These are phyloP conservation scores for Megalops atlanticus DNA, from an alignment of 2,113 vertebrate genomes.

Conservation along the genomic window DNA sequence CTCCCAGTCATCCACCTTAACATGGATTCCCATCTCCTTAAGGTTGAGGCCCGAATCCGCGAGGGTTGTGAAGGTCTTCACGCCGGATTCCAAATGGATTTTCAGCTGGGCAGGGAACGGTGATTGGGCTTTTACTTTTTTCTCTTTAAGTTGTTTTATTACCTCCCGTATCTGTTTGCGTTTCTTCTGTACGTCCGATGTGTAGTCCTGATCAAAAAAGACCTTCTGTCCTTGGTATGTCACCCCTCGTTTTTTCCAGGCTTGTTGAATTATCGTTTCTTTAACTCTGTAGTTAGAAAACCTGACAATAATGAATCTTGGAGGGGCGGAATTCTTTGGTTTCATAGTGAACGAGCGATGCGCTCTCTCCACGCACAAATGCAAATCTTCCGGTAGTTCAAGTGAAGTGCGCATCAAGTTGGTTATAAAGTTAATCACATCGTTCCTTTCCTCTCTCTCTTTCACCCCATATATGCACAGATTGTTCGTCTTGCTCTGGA, in stretches of 20 bases:
- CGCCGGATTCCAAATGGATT: slow-evolving; percentile 6
- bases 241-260: slow-evolving; percentile 21
- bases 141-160: slow-evolving; percentile 31
- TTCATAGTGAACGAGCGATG: too few relatives aligned
- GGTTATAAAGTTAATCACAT: too few relatives aligned
- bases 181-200: slow-evolving; percentile 20
- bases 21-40: slow-evolving; percentile 12
- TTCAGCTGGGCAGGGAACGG: slow-evolving; percentile 30
- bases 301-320: slow-evolving; percentile 1
- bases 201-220: slow-evolving; percentile 34
- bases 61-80: not conserved
- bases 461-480: too few relatives aligned
- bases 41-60: not conserved
- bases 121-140: slow-evolving; percentile 24
- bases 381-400: too few relatives aligned
- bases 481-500: too few relatives aligned
- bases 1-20: not conserved
- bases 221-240: slow-evolving; percentile 4
- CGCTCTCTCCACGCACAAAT: too few relatives aligned
- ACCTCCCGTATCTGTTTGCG: slow-evolving; percentile 25
- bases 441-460: too few relatives aligned
- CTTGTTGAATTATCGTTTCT: not conserved
- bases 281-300: slow-evolving; percentile 15
- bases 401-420: too few relatives aligned
- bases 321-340: too few relatives aligned